phyloP scores from a whole-genome alignment of 2,888 invertebrate genomes.

The Eupithecia abbreviata region DNA sequence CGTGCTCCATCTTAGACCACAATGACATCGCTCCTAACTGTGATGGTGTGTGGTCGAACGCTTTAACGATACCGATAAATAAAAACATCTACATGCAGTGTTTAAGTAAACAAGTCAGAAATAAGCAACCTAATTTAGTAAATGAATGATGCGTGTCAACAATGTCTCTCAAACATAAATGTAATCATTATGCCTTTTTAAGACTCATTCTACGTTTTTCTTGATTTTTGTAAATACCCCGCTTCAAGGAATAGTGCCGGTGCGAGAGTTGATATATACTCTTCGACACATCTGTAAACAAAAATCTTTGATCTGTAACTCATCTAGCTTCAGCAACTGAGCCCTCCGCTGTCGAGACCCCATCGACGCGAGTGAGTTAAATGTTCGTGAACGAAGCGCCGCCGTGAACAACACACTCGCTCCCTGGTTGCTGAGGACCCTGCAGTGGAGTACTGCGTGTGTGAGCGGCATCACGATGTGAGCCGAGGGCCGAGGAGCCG shows the following conservation, averaged over 20 bases:
- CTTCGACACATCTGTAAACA: background rate
- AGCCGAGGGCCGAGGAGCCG: background rate
- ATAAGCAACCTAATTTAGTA: too few species aligned
- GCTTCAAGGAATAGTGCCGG: background rate
- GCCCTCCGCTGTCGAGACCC: background rate
- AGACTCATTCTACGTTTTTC: background rate
- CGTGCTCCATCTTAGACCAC: too few species aligned
- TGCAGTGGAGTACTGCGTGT: background rate
- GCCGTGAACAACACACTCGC: background rate
- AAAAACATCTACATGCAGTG: too few species aligned
- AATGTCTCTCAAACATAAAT: too few species aligned
- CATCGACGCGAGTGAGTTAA: background rate
- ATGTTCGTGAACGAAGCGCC: background rate
- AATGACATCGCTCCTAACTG: too few species aligned
- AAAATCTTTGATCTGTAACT: background rate
- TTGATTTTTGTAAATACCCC: background rate
- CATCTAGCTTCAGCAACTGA: background rate
- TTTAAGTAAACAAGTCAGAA: too few species aligned
- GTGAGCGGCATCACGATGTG: slow-evolving; percentile 4
- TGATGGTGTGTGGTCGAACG: too few species aligned
- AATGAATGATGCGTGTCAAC: too few species aligned
- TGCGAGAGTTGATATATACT: background rate
- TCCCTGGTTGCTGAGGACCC: background rate
- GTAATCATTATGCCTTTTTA: too few species aligned
- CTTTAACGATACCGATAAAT: too few species aligned